Conservation (phyloP, 2,888 invertebrate species). For the Proisotoma minuta region DNA sequence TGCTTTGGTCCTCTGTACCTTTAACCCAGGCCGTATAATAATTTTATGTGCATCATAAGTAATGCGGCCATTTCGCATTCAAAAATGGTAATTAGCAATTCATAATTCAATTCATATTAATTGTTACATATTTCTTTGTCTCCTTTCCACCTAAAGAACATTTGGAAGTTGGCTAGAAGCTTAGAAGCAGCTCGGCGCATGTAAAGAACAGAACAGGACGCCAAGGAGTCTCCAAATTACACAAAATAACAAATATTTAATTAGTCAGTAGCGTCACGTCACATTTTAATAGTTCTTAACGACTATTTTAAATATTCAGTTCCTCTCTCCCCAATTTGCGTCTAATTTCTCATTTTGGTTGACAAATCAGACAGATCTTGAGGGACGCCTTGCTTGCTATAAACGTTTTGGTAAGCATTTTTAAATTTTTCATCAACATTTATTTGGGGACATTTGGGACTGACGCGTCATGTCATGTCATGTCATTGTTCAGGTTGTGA, state of each 20-base stretch:
- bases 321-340: no score
- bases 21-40: background rate
- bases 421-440: no score
- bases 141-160: background rate
- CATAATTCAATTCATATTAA: background rate
- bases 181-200: background rate
- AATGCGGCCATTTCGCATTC: background rate
- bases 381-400: no score
- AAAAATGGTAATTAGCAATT: constrained; percentile 2
- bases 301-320: no score
- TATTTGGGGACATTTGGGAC: no score
- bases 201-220: background rate
- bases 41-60: constrained; percentile 5
- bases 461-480: no score
- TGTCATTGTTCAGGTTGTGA: no score
- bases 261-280: background rate
- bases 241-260: background rate
- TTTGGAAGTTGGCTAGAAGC: background rate
- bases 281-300: no score
- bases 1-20: no score
- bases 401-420: no score
- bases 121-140: background rate
- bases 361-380: no score
- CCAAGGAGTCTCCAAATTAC: background rate
- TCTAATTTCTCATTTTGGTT: no score